phyloP scores from a whole-genome alignment of 2,888 invertebrate species.

The Heteropelma amictum region DNA sequence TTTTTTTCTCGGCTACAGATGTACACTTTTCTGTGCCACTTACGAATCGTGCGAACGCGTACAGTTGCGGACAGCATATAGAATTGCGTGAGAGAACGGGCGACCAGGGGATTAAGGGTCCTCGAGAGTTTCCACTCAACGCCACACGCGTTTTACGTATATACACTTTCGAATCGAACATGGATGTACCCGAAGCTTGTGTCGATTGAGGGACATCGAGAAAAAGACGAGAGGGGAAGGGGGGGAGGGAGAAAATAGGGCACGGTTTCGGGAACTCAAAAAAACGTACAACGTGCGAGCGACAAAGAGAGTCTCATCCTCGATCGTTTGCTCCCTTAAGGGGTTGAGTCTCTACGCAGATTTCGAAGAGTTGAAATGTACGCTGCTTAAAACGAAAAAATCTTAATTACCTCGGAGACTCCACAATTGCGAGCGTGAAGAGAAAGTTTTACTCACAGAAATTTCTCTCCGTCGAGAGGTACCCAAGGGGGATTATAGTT shows the following conservation, averaged over 20 bases:
- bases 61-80: conserved; percentile 41
- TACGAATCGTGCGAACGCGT: conserved; percentile 47
- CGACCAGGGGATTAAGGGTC: conserved; percentile 33
- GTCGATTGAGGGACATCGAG: conserved; percentile 24
- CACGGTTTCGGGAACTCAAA: conserved; percentile 52
- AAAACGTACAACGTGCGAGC: conserved; percentile 60
- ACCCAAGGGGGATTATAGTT: neutral
- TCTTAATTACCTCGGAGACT: no score
- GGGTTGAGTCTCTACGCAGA: conserved; percentile 45
- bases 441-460: neutral
- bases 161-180: no score
- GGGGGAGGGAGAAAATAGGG: neutral
- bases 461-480: neutral
- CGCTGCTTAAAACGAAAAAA: no score
- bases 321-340: conserved; percentile 60
- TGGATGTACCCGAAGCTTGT: neutral
- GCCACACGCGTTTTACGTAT: conserved; percentile 43
- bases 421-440: no score
- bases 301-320: conserved; percentile 61
- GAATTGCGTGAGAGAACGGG: conserved; percentile 24
- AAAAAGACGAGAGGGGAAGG: no score
- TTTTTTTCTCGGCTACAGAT: conserved; percentile 32
- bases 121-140: conserved; percentile 40
- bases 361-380: conserved; percentile 45
- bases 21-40: conserved; percentile 42